These are phyloP conservation scores for Fringilla coelebs DNA, from an alignment of 2,797 vertebrate species.

Conservation along the genomic window DNA sequence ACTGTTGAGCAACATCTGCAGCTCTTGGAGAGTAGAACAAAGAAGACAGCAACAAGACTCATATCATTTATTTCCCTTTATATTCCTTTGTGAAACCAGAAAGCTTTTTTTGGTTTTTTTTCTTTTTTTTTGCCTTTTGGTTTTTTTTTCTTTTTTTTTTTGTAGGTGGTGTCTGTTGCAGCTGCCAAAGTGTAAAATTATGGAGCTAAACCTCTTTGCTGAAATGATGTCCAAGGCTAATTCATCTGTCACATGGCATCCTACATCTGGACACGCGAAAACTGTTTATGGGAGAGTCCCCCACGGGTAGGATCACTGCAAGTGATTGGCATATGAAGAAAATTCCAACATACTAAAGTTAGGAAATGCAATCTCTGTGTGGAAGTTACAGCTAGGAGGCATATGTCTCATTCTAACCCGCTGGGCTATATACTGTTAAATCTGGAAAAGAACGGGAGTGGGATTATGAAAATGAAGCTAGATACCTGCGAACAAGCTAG, in stretches of 20 bases:
- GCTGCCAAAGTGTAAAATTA: not conserved
- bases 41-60: not conserved
- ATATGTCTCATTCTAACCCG: not conserved
- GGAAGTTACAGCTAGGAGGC: not conserved
- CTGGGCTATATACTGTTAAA: not conserved
- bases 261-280: not conserved
- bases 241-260: not conserved
- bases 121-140: too few species aligned
- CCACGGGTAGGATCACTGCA: not conserved
- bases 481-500: not conserved
- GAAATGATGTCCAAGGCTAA: not conserved
- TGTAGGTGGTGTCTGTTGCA: not conserved
- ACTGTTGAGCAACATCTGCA: not conserved
- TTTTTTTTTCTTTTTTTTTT: too few species aligned
- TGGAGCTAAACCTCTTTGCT: not conserved
- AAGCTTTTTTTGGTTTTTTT: not conserved
- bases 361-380: not conserved
- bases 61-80: not conserved
- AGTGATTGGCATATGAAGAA: not conserved
- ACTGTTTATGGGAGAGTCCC: not conserved
- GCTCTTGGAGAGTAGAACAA: not conserved
- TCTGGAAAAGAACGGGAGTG: not conserved
- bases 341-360: not conserved
- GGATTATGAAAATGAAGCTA: slow-evolving; percentile 5
- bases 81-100: not conserved